Percentiles rank a stretch among this genome's conserved stretches.
phyloP scores from a whole-genome alignment of 2,113 vertebrate species.

The Vidua chalybeata region DNA sequence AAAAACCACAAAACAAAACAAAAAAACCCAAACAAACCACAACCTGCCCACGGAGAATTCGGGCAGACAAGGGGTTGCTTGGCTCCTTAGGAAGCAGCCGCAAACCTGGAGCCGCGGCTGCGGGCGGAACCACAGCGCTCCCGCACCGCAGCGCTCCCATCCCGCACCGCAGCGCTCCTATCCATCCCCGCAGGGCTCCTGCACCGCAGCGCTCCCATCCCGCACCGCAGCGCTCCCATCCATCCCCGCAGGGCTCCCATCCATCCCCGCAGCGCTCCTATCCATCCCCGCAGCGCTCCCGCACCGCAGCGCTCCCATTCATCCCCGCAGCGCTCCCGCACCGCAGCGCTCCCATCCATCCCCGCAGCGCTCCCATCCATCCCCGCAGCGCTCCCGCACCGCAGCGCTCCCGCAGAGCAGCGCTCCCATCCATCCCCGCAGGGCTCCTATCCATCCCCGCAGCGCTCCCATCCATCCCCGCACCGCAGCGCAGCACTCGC shows the following conservation, averaged over 20 bases:
- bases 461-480: background rate
- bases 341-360: no score
- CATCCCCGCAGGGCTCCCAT: background rate
- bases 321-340: background rate
- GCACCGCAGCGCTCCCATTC: background rate
- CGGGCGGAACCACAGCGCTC: background rate
- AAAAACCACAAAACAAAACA: no score
- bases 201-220: background rate
- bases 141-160: background rate
- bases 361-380: background rate
- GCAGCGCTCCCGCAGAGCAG: background rate
- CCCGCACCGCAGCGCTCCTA: background rate
- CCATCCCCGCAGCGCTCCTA: background rate
- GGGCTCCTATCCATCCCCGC: background rate
- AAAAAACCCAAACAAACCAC: accelerated
- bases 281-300: background rate
- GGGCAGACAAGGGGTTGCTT: background rate
- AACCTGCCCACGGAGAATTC: no score
- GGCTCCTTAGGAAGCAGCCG: background rate
- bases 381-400: background rate
- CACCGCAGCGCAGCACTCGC: background rate
- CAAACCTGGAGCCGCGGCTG: no score
- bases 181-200: background rate
- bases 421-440: no score
- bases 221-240: no score